Evolutionary conservation across 2,113 vertebrate species (phyloP).

Genomic region (Phainopepla nitens): DNA sequence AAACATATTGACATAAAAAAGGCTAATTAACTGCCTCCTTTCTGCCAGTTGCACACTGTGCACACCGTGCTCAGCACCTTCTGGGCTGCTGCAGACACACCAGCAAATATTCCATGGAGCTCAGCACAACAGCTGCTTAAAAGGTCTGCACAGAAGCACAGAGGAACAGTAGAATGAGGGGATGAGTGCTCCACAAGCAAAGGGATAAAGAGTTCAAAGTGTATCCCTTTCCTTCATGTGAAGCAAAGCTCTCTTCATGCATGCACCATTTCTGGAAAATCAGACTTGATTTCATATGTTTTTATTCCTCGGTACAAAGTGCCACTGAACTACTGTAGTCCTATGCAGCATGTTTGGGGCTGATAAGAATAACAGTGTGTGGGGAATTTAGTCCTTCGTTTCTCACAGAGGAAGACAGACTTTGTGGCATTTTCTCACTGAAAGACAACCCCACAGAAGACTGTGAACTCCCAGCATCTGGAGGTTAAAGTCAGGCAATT

Average conservation of each 20-base stretch:
- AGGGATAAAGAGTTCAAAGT: background rate
- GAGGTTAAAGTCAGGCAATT: background rate
- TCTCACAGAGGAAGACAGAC: background rate
- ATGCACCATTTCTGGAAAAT: constrained; percentile 30
- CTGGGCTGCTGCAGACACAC: background rate
- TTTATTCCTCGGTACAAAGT: constrained; percentile 43
- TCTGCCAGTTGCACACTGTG: constrained; percentile 3
- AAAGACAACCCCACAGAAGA: background rate
- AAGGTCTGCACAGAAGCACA: background rate
- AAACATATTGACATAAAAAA: constrained; percentile 61
- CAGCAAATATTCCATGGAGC: background rate
- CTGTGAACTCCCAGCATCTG: constrained; percentile 7
- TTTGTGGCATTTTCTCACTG: background rate
- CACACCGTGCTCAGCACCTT: background rate
- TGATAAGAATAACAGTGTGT: constrained; percentile 37
- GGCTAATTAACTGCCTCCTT: constrained; percentile 59
- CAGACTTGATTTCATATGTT: background rate
- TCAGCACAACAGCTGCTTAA: background rate
- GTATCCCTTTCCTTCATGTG: background rate
- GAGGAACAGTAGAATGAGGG: background rate
- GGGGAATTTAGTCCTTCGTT: constrained; percentile 15
- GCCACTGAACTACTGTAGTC: constrained; percentile 20
- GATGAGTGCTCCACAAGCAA: background rate
- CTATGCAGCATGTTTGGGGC: constrained; percentile 16
- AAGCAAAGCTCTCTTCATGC: constrained; percentile 27